Evolutionary conservation across 1,140 invertebrate genomes (phyloP), one percentile per base, ranked within the genome.

Genomic region (Atta colombica): DNA sequence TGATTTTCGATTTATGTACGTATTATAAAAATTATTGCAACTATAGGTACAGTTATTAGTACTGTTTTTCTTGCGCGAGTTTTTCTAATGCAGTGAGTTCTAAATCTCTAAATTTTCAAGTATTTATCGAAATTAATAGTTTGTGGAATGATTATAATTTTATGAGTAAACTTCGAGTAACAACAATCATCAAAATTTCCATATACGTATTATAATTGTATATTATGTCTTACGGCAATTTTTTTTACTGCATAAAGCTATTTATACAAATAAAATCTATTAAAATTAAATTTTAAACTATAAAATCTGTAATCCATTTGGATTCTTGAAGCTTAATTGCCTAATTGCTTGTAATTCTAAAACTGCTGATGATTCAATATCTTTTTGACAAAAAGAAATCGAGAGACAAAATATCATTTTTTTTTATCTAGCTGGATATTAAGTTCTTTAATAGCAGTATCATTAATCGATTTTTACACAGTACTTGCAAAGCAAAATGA

Each of bases 401-500:
- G 18, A 39, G 18, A 66, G 12, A 4, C 3, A 3, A 68, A 45
- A 68, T 21, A 45, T 68, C 1, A 66, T 45, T 68, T 68, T 68
- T 68, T 39, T 68, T 39, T 45, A 14, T 39, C 35, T 68, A 68
- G 3, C 7, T 35, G 18, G n/a, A 68, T 68, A 68, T 45, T 45
- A 69, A 69, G 21, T 51, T 69, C 39, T 69, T 69, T 51, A 69
- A 49, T 49, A 25, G n/a, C 18, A 12, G 25, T 5, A 25, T 21
- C 0, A 69, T 68, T 69, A 69, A 53, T n/a, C 21, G 25, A n/a
- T 74, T 74, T 55, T 74, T 53, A 31, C 18, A 18, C 31, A 49
- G 71, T 53, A 74, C 3, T 31, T 53, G 49, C 39, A 10, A 45
- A 45, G 35, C 39, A 45, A 69, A 69, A 69, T 1, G 21, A 49